A percentile compares a stretch with the other conserved stretches of the same genome.
Conservation (phyloP, 1,140 invertebrate species). For the Dolichoris vasculosae region DNA sequence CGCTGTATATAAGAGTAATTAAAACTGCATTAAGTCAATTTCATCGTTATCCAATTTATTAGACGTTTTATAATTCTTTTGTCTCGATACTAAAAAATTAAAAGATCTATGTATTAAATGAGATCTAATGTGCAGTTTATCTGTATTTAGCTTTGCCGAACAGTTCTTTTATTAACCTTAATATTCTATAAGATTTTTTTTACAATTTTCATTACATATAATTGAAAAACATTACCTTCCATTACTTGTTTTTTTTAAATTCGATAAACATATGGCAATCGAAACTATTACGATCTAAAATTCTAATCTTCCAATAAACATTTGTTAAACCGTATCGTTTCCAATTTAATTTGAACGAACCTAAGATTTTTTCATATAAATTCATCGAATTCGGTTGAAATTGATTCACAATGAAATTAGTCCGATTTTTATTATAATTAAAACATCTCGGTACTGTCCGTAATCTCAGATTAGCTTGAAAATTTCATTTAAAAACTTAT, state of each 20-base stretch:
- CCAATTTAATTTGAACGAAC: neutral
- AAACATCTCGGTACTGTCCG: neutral
- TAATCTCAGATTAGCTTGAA: neutral
- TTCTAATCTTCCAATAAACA: too few relatives aligned
- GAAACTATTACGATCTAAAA: too few relatives aligned
- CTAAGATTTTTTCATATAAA: too few relatives aligned
- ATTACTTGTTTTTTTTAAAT: too few relatives aligned
- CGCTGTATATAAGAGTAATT: conserved; percentile 18
- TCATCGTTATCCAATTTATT: conserved; percentile 38
- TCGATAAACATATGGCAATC: too few relatives aligned
- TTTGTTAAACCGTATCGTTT: too few relatives aligned
- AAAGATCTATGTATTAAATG: neutral
- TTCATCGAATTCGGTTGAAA: neutral
- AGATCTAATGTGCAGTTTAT: neutral
- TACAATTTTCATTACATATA: too few relatives aligned
- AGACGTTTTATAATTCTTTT: conserved; percentile 8
- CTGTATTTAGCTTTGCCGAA: neutral
- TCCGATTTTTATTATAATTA: neutral
- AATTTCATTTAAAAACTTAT: neutral
- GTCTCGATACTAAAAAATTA: neutral
- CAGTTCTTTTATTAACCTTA: neutral
- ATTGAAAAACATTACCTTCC: too few relatives aligned
- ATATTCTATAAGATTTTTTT: too few relatives aligned
- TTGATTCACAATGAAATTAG: neutral
- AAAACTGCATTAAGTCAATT: conserved; percentile 46